Evolutionary conservation across 2,113 vertebrate species (phyloP).

Genomic region (Actenoides hombroni): DNA sequence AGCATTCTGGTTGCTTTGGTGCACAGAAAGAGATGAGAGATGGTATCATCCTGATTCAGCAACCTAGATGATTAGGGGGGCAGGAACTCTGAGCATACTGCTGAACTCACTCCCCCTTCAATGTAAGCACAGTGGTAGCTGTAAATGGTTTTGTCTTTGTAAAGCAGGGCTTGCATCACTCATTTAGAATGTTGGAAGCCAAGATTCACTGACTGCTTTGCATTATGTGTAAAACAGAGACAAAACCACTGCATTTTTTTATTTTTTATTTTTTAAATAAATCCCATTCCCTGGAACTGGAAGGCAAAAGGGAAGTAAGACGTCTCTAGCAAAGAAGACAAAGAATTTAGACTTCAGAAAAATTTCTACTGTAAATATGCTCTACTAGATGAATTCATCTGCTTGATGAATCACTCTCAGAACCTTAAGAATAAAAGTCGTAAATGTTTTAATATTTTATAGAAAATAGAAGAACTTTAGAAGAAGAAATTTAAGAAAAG

Average conservation of each 20-base stretch:
- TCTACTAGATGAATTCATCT: too few relatives aligned
- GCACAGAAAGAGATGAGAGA: not conserved
- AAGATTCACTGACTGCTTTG: not conserved
- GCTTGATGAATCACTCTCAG: not conserved
- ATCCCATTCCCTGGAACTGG: not conserved
- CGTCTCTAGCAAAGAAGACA: not conserved
- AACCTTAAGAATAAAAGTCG: not conserved
- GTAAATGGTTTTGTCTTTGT: not conserved
- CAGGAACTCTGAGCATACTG: accelerated
- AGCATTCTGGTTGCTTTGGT: not conserved
- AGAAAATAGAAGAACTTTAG: not conserved
- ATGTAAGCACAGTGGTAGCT: accelerated
- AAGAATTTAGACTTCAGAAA: not conserved
- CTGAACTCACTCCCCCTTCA: not conserved
- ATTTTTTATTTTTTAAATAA: not conserved
- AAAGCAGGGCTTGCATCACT: not conserved
- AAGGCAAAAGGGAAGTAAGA: not conserved
- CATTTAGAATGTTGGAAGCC: not conserved
- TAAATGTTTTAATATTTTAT: not conserved
- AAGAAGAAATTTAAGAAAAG: not conserved
- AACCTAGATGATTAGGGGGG: not conserved
- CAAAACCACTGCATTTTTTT: not conserved
- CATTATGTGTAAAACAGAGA: not conserved
- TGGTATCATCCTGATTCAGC: not conserved
- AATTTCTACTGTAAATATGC: accelerated